Conservation (phyloP, 2,888 invertebrate species). For the Parelbella ahira region DNA sequence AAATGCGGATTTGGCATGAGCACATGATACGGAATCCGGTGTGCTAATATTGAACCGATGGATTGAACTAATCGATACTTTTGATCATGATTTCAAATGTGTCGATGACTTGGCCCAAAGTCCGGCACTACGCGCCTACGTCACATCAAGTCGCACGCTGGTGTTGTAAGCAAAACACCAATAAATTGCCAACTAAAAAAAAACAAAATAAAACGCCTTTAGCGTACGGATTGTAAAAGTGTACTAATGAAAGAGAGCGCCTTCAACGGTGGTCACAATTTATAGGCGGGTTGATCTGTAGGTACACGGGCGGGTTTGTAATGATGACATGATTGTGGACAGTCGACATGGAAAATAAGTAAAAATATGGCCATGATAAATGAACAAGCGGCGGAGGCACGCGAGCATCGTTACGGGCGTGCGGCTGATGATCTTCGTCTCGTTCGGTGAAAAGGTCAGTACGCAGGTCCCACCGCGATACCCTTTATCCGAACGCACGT, state of each 20-base stretch:
- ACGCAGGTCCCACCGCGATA: conserved; percentile 24
- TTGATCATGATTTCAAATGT: conserved; percentile 35
- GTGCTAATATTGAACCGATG: conserved; percentile 63
- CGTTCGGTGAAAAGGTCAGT: conserved; percentile 35
- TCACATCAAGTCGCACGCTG: conserved; percentile 2
- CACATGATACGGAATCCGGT: conserved; percentile 58
- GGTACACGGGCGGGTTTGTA: conserved; percentile 63
- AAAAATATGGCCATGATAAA: conserved; percentile 73
- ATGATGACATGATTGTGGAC: conserved; percentile 77
- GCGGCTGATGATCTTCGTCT: conserved; percentile 36
- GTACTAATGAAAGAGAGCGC: conserved; percentile 58
- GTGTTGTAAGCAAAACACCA: conserved; percentile 25
- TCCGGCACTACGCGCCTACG: conserved; percentile 16
- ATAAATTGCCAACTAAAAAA: conserved; percentile 22
- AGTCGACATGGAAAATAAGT: conserved; percentile 71
- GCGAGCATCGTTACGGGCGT: conserved; percentile 59
- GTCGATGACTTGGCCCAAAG: conserved; percentile 32
- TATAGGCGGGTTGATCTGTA: conserved; percentile 64
- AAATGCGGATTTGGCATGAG: conserved; percentile 72
- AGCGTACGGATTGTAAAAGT: conserved; percentile 58
- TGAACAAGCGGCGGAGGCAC: conserved; percentile 54
- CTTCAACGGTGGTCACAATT: conserved; percentile 73
- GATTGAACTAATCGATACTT: conserved; percentile 42
- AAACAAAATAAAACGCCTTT: conserved; percentile 36
- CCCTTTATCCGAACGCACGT: conserved; percentile 22